Conservation (phyloP, 2,797 vertebrate species). For the Graptemys geographica region DNA sequence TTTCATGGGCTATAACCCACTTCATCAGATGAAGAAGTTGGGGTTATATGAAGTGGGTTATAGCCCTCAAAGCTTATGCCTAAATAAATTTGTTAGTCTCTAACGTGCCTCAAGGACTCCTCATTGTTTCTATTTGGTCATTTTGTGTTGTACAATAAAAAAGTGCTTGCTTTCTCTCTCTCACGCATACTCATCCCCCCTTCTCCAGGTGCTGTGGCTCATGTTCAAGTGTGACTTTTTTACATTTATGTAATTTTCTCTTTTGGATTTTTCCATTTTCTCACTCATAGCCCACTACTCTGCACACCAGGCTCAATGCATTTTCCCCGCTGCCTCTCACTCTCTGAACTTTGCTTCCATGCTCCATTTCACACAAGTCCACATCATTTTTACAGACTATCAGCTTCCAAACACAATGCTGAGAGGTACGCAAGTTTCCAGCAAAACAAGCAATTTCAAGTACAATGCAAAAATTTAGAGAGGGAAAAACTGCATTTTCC, state of each 20-base stretch:
- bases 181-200: accelerated
- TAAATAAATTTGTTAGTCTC: too few species aligned
- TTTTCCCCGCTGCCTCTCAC: accelerated
- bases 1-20: too few species aligned
- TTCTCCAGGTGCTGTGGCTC: background rate
- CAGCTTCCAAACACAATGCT: background rate
- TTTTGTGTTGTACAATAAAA: background rate
- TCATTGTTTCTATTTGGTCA: background rate
- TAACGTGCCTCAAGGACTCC: too few species aligned
- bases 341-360: slow-evolving; percentile 3
- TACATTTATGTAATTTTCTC: background rate
- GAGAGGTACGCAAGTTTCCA: background rate
- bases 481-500: background rate
- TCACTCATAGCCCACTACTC: background rate
- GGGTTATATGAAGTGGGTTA: too few species aligned
- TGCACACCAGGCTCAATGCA: accelerated
- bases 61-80: too few species aligned
- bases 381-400: background rate
- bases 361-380: background rate
- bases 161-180: background rate
- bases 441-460: slow-evolving; percentile 3
- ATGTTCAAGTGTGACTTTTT: background rate
- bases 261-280: background rate
- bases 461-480: slow-evolving; percentile 1
- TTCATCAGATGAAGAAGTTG: too few species aligned